Evolutionary conservation across 2,888 invertebrate genomes (phyloP).

Genomic region (Diogma glabrata): DNA sequence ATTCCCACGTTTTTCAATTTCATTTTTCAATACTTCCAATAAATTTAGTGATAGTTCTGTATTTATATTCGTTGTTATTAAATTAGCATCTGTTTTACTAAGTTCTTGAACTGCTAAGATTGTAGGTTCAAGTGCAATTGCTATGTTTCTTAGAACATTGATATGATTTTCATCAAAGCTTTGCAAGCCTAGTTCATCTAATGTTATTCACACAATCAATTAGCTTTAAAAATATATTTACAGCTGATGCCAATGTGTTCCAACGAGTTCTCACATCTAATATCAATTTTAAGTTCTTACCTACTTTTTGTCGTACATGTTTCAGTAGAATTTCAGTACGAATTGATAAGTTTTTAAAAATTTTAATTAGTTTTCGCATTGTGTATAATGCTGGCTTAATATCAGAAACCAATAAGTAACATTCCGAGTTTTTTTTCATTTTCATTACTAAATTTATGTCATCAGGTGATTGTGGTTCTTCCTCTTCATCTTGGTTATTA

Average conservation of each 20-base stretch:
- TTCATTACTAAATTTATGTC: constrained; percentile 5
- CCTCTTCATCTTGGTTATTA: constrained; percentile 7
- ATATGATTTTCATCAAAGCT: too few species aligned
- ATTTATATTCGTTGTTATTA: background rate
- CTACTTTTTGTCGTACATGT: constrained; percentile 7
- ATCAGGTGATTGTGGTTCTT: background rate
- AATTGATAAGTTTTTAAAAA: constrained; percentile 7
- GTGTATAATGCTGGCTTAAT: constrained; percentile 6
- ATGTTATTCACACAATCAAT: background rate
- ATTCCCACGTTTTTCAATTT: background rate
- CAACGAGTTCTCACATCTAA: constrained; percentile 2
- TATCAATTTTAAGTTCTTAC: constrained; percentile 7
- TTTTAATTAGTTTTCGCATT: constrained; percentile 9
- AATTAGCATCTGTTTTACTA: background rate
- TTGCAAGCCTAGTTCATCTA: background rate
- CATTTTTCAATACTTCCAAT: constrained; percentile 1
- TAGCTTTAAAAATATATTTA: constrained; percentile 4
- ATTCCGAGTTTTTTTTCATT: constrained; percentile 1
- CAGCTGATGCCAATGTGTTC: background rate
- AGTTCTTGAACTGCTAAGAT: constrained; percentile 3
- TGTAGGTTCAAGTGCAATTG: too few species aligned
- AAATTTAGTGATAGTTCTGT: constrained; percentile 4
- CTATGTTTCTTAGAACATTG: too few species aligned
- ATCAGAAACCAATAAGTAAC: constrained; percentile 7
- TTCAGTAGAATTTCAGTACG: constrained; percentile 9